Evolutionary conservation across 2,797 vertebrate species (phyloP), one percentile per base, ranked within the genome.

Genomic region (Rachycentron canadum): DNA sequence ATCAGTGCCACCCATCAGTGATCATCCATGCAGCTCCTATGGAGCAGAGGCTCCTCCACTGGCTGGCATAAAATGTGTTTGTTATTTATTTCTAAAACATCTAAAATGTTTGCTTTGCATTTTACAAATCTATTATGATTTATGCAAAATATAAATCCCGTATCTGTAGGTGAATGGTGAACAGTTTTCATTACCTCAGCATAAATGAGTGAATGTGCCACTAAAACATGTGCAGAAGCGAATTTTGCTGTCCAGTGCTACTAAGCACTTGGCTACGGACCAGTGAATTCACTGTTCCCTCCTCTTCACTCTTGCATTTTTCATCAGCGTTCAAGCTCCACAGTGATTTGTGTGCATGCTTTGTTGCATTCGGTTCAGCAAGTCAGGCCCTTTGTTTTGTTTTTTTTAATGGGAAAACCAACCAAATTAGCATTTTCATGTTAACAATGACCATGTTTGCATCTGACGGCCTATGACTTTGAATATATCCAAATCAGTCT

Each of bases 231-330:
- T 71, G 52, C 2, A 30, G 59, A 65, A 58, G 67, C 56, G 67
- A 16, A 63, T 68, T 66, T 59, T 66, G 14, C 23, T 67, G 79
- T 64, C 60, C 64, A 40, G 66, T 45, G 62, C 59, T 45, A 19
- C 45, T 16, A 30, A 77, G 57, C 72, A 70, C 56, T 81, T 68
- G 69, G 74, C 77, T 40, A 36, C 21, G 19, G 68, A 85, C 60
- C 60, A 76, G 40, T 28, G 63, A 82, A 60, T 78, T 74, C 45
- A 71, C 50, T 68, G 53, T 58, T 83, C 36, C 69, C 3, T 63
- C 55, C 28, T 63, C 74, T 47, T 69, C 47, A 25, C 71, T 76
- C 63, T 28, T 81, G 69, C 57, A 83, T 87, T 79, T 84, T 83
- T 84, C 61, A 83, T 89, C 67, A 70, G 62, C 26, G 57, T 59